Conservation (phyloP, 1,140 invertebrate genomes). For the Megalonaias nervosa region DNA sequence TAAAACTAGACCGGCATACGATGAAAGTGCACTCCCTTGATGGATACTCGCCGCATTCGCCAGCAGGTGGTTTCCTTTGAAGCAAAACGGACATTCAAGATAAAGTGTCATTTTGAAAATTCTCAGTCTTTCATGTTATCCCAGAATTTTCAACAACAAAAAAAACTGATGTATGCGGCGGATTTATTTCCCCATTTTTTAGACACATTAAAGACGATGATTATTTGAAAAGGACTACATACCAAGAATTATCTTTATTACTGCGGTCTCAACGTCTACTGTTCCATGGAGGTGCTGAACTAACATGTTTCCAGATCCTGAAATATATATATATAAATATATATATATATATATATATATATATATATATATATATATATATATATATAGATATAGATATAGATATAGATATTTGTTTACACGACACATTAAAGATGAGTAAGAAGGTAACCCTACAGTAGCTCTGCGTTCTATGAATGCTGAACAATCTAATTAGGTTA, state of each 20-base stretch:
- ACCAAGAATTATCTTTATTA: conserved; percentile 44
- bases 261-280: conserved; percentile 46
- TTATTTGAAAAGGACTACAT: neutral
- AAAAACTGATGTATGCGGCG: too few species aligned
- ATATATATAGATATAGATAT: neutral
- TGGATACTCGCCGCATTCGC: conserved; percentile 50
- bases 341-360: neutral
- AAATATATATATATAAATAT: neutral
- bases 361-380: neutral
- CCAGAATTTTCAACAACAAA: too few species aligned
- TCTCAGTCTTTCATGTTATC: too few species aligned
- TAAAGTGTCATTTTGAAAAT: too few species aligned
- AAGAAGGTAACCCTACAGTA: too few species aligned
- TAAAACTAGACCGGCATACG: conserved; percentile 43
- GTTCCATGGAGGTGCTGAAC: conserved; percentile 49
- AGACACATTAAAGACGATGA: too few species aligned
- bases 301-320: conserved; percentile 50
- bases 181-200: too few species aligned
- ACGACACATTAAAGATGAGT: too few species aligned
- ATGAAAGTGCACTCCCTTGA: conserved; percentile 41
- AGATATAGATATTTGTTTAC: too few species aligned
- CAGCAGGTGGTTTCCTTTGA: conserved; percentile 34
- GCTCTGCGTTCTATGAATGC: too few species aligned
- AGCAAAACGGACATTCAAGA: too few species aligned
- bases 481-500: too few species aligned